phyloP scores from a whole-genome alignment of 2,113 vertebrate species.

The Echinops telfairi region DNA sequence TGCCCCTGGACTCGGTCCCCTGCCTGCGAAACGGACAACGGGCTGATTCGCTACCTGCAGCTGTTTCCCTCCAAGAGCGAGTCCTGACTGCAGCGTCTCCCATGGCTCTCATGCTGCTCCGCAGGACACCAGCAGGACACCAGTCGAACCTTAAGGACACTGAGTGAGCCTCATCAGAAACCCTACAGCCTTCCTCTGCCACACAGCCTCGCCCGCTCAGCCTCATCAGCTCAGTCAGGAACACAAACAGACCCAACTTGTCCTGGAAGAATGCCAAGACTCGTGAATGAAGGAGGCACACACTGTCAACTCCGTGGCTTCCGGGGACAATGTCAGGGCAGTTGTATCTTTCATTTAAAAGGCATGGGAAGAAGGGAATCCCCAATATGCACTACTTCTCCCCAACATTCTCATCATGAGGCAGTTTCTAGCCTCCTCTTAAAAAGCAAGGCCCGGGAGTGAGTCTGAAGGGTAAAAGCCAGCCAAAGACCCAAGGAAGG shows the following conservation, averaged over 20 bases:
- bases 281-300: slow-evolving; percentile 81
- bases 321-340: neutral
- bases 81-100: slow-evolving; percentile 83
- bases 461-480: neutral
- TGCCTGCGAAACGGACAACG: slow-evolving; percentile 80
- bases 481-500: neutral
- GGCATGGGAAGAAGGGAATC: neutral
- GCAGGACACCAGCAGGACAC: slow-evolving; percentile 79
- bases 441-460: neutral
- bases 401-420: neutral
- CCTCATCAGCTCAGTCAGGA: slow-evolving; percentile 94
- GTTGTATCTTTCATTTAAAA: neutral
- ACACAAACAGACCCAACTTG: slow-evolving; percentile 83
- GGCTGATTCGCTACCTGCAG: slow-evolving; percentile 81
- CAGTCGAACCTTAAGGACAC: slow-evolving; percentile 89
- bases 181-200: slow-evolving; percentile 88
- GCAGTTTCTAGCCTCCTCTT: neutral
- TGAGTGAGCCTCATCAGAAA: slow-evolving; percentile 90
- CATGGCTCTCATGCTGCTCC: slow-evolving; percentile 86
- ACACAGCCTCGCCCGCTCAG: slow-evolving; percentile 87
- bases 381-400: neutral
- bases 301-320: slow-evolving; percentile 15
- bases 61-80: slow-evolving; percentile 80
- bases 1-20: slow-evolving; percentile 62
- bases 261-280: slow-evolving; percentile 87